phyloP scores from a whole-genome alignment of 2,888 invertebrate genomes.

The Acleris laterana region DNA sequence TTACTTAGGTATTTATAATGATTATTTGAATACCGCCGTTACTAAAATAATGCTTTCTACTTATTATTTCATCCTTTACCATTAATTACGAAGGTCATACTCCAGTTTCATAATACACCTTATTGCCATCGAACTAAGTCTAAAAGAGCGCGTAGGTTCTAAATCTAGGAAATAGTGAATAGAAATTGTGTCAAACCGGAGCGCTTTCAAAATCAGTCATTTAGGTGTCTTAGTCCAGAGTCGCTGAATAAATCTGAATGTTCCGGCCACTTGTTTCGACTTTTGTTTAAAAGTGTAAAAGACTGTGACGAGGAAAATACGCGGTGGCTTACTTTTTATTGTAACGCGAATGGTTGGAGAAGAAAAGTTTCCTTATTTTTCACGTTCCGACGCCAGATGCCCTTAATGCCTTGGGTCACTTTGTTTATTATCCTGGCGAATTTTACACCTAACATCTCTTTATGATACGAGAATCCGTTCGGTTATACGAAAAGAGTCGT shows the following conservation, averaged over 20 bases:
- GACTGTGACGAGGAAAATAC: constrained; percentile 51
- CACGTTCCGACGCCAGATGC: constrained; percentile 58
- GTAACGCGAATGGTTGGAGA: constrained; percentile 55
- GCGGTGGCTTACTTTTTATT: constrained; percentile 58
- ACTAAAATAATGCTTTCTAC: no score
- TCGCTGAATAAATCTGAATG: constrained; percentile 43
- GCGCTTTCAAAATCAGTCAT: constrained; percentile 44
- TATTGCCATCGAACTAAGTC: no score
- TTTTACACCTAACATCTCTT: constrained; percentile 36
- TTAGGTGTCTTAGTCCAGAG: constrained; percentile 34
- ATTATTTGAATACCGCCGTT: no score
- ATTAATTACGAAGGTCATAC: no score
- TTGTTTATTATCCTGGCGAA: constrained; percentile 47
- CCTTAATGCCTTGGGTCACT: constrained; percentile 56
- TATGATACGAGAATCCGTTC: constrained; percentile 33
- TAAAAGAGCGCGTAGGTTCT: no score
- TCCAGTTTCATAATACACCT: no score
- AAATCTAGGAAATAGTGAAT: constrained; percentile 25
- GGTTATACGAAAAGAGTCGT: constrained; percentile 14
- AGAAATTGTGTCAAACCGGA: constrained; percentile 33
- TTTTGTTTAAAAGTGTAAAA: constrained; percentile 56
- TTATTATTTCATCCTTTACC: no score
- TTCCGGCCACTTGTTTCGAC: constrained; percentile 51
- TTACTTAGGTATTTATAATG: no score
- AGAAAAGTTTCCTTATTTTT: constrained; percentile 55